Evolutionary conservation across 2,888 invertebrate species (phyloP).

Genomic region (Plebejus argus): DNA sequence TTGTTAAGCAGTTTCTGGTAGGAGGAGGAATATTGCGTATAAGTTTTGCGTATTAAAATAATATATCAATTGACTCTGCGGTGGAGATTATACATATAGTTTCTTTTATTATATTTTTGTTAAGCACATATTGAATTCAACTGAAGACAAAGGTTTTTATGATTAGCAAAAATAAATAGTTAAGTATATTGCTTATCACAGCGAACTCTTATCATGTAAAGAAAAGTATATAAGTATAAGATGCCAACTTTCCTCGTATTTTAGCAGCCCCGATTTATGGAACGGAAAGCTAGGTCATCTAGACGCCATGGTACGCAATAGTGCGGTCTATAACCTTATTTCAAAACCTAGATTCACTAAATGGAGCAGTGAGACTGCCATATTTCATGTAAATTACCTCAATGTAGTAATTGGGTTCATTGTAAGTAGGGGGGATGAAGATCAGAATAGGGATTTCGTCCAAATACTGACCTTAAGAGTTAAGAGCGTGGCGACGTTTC

Average conservation of each 20-base stretch:
- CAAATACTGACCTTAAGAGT: too few relatives aligned
- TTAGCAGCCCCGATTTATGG: not conserved
- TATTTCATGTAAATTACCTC: slow-evolving; percentile 2
- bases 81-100: too few relatives aligned
- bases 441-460: too few relatives aligned
- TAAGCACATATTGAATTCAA: not conserved
- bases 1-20: too few relatives aligned
- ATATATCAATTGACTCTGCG: too few relatives aligned
- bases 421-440: not conserved
- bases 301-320: not conserved
- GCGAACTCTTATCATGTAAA: not conserved
- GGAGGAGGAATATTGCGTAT: too few relatives aligned
- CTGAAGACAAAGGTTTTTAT: too few relatives aligned
- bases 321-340: slow-evolving; percentile 5
- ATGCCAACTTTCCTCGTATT: not conserved
- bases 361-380: not conserved
- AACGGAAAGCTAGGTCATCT: not conserved
- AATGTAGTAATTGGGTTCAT: not conserved
- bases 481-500: too few relatives aligned
- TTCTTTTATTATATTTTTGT: not conserved
- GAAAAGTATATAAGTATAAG: not conserved
- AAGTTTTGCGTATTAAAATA: too few relatives aligned
- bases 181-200: not conserved
- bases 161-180: not conserved
- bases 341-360: not conserved